Percentiles rank a stretch among this genome's conserved stretches.
These are phyloP conservation scores for Hirtodrosophila histrioides DNA, from an alignment of 2,888 invertebrate genomes.

Conservation along the genomic window DNA sequence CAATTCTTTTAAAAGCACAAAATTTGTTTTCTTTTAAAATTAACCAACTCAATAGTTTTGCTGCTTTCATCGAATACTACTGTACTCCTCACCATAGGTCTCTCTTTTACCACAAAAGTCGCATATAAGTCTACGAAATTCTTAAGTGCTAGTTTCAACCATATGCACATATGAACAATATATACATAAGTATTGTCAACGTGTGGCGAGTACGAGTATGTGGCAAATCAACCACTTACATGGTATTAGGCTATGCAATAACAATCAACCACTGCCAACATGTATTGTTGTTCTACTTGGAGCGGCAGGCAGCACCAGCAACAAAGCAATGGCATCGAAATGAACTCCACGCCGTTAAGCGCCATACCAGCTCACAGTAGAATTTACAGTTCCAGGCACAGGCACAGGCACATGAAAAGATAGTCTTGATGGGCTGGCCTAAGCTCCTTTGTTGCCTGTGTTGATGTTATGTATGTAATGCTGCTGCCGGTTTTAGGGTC, in stretches of 20 bases:
- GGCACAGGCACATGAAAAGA: background rate
- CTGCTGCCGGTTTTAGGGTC: constrained; percentile 10
- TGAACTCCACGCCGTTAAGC: constrained; percentile 24
- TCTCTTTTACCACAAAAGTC: no score
- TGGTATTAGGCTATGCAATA: constrained; percentile 46
- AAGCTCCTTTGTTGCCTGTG: constrained; percentile 20
- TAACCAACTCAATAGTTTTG: no score
- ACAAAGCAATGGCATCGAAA: constrained; percentile 7
- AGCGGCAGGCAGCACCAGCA: background rate
- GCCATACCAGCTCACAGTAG: constrained; percentile 15
- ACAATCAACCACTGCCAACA: constrained; percentile 40
- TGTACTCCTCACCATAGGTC: no score
- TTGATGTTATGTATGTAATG: constrained; percentile 32
- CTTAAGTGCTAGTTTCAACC: no score
- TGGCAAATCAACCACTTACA: constrained; percentile 55
- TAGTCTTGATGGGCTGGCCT: background rate
- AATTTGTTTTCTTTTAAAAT: no score
- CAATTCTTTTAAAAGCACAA: no score
- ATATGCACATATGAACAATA: background rate
- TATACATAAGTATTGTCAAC: background rate
- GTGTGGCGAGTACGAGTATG: background rate
- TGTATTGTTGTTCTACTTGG: no score
- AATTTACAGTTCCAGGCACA: constrained; percentile 1
- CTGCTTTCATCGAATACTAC: no score
- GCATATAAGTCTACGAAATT: no score